phyloP scores from a whole-genome alignment of 2,888 invertebrate genomes.

The Ophion obscuratus region DNA sequence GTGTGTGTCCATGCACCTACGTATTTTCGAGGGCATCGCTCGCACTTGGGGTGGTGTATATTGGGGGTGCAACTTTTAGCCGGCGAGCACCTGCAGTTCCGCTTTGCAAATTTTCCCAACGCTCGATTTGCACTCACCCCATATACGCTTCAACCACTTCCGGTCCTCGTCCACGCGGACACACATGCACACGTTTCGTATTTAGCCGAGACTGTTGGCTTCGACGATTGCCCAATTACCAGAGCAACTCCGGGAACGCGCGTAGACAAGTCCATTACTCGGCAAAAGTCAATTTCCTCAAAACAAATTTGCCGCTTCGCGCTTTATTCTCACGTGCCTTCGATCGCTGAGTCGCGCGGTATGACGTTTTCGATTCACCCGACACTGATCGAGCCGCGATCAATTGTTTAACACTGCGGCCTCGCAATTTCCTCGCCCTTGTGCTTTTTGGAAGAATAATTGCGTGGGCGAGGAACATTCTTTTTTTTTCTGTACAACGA shows the following conservation, averaged over 20 bases:
- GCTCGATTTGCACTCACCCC: slow-evolving; percentile 37
- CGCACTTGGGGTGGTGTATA: background rate
- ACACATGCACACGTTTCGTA: slow-evolving; percentile 21
- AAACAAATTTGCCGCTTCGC: slow-evolving; percentile 41
- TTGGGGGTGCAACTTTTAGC: slow-evolving; percentile 49
- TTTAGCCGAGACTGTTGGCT: slow-evolving; percentile 41
- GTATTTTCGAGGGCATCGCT: too few species aligned
- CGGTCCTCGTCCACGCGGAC: slow-evolving; percentile 36
- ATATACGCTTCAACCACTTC: slow-evolving; percentile 44
- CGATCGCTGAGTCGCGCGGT: background rate
- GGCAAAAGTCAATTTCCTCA: slow-evolving; percentile 51
- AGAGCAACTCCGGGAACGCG: slow-evolving; percentile 1
- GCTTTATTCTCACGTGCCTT: background rate
- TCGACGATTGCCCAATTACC: slow-evolving; percentile 61
- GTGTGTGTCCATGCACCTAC: background rate
- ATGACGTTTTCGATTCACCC: slow-evolving; percentile 49
- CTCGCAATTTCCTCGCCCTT: background rate
- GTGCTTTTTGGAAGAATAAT: background rate
- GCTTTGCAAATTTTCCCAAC: slow-evolving; percentile 63
- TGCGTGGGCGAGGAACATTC: too few species aligned
- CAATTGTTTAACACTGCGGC: slow-evolving; percentile 18
- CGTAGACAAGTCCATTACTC: slow-evolving; percentile 36
- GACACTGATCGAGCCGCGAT: slow-evolving; percentile 23
- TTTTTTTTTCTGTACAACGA: too few species aligned
- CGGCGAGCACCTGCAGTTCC: slow-evolving; percentile 64